Evolutionary conservation across 2,113 vertebrate genomes (phyloP), one percentile per base, ranked within the genome.

Genomic region (Myrmophylax atrothorax): DNA sequence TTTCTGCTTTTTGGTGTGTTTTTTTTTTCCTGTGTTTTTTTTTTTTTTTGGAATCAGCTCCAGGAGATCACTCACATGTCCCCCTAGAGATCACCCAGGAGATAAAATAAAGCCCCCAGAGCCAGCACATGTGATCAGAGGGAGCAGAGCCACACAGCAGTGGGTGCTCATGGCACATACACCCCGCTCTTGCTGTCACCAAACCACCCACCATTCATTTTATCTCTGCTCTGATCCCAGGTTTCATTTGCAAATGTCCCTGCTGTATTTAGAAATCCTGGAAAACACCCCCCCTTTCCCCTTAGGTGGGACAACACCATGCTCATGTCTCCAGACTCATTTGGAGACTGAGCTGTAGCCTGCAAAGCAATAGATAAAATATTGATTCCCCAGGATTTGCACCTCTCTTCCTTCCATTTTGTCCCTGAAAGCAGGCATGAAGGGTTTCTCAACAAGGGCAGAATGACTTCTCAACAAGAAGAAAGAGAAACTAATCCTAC

Each of bases 281-380:
- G 33, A 44, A 49, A 64, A 35, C 13, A 7, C 33, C 40, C 38
- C 7, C 72, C 10, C 26, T 59, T 3, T 0, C 4, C 23, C 29
- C 12, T 8, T 2, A 3, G 15, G 29, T 33, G 10, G 63, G 38
- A 25, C 29, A 53, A 53, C 1, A 0, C 0, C 0, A 25, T 20
- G 42, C 44, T 81, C 3, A 1, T 25, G 8, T 72, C 52, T 84
- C 52, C 79, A 76, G 58, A 40, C 52, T 86, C 7, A 0, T 14
- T 35, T 25, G 35, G 35, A 89, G 55, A 59, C 56, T 67, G 46
- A 79, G 53, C 55, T 38, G 14, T 18, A 56, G 25, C 49, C 50
- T 17, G 10, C 46, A 44, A n/a, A 58, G 37, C 31, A 6, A 37
- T 3, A 17, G 35, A 23, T 15, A 52, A 77, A 55, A 26, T 25